Evolutionary conservation across 2,797 vertebrate genomes (phyloP).

Genomic region (Cossypha niveicapilla): DNA sequence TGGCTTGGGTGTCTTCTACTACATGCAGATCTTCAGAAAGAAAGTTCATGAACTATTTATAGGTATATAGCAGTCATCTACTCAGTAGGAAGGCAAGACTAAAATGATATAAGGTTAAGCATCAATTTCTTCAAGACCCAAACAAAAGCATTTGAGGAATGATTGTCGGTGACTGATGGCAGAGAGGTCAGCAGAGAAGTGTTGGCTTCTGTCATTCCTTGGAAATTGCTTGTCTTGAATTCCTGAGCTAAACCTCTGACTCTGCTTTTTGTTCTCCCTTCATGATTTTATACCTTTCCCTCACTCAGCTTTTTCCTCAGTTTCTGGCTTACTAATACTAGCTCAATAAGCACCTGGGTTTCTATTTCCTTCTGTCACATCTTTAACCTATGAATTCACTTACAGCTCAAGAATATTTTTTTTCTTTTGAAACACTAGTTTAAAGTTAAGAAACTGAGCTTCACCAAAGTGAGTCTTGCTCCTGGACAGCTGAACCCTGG

Average conservation of each 20-base stretch:
- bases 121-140: not conserved
- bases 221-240: not conserved
- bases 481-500: not conserved
- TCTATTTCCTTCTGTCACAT: not conserved
- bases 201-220: not conserved
- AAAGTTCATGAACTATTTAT: not conserved
- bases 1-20: not conserved
- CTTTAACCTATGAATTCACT: not conserved
- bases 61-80: not conserved
- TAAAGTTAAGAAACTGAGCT: not conserved
- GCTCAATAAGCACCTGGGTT: not conserved
- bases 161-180: not conserved
- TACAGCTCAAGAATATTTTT: not conserved
- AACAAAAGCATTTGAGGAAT: not conserved
- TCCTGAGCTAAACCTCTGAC: not conserved
- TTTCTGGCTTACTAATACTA: not conserved
- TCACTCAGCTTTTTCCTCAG: not conserved
- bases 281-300: not conserved
- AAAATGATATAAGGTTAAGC: not conserved
- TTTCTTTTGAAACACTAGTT: not conserved
- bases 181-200: not conserved
- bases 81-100: not conserved
- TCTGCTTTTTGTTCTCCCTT: accelerated
- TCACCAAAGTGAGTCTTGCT: not conserved
- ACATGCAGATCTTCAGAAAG: not conserved